Evolutionary conservation across 2,113 vertebrate species (phyloP), one percentile per base, ranked within the genome.

Genomic region (Bos javanicus): DNA sequence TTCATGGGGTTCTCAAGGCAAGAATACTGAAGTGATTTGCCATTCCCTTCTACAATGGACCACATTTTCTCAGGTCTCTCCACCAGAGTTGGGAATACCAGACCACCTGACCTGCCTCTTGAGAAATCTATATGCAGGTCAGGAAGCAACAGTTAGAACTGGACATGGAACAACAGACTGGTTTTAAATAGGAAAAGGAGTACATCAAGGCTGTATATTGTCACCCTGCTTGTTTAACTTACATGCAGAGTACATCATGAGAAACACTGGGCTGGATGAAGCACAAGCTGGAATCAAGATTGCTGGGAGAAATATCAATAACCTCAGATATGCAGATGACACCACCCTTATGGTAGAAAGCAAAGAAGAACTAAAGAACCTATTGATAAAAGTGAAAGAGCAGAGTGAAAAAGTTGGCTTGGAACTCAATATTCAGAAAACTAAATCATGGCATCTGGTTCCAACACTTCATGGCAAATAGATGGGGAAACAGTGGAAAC

Each of bases 181-280:
- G 64, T 71, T 36, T 2, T 5, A 71, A 36, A 71, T 71, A 23
- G 19, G 64, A 71, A 71, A 71, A 36, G 17, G n/a, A 71, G n/a
- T 71, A 36, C 5, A 0, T 36, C 64, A 71, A 71, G 64, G 17
- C 21, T 71, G 5, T 21, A 71, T 36, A 23, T 36, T 6, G 9
- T 36, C n/a, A 71, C 19, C 4, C 5, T 23, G 8, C 64, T 36
- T 71, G 21, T 71, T 36, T 71, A 36, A 71, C 19, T 71, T 71
- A 36, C 9, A 36, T 23, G n/a, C 17, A 36, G 64, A 71, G 17
- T 36, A 71, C 64, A 71, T 71, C n/a, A 71, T 71, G 64, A 36
- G 9, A 36, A 71, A 36, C 0, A 0, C n/a, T 71, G n/a, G n/a
- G 9, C 64, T 19, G 21, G 64, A 71, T 71, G n/a, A 71, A 36